These are phyloP conservation scores for Gastracanthus pulcherrimus DNA, from an alignment of 2,888 invertebrate genomes.

Conservation along the genomic window DNA sequence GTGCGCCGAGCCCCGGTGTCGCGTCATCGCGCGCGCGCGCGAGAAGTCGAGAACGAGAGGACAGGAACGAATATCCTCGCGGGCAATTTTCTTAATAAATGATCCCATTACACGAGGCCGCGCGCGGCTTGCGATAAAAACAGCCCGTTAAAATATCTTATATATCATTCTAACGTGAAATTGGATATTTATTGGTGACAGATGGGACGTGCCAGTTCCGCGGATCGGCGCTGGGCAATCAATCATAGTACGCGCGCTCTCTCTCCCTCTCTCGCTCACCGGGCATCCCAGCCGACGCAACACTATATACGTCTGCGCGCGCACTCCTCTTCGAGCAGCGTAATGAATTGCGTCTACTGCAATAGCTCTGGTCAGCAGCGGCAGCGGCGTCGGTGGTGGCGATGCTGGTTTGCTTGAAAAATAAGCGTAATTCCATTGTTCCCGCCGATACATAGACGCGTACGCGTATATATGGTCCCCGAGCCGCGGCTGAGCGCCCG, in stretches of 20 bases:
- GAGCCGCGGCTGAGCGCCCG: neutral
- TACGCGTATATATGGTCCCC: neutral
- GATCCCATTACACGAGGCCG: slow-evolving; percentile 73
- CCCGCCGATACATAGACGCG: neutral
- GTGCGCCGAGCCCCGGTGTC: neutral
- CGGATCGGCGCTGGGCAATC: slow-evolving; percentile 73
- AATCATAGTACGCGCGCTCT: slow-evolving; percentile 69
- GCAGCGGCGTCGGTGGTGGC: slow-evolving; percentile 9
- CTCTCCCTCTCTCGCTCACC: slow-evolving; percentile 15
- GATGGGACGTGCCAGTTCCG: slow-evolving; percentile 74
- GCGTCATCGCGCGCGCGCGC: neutral
- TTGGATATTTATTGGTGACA: slow-evolving; percentile 78
- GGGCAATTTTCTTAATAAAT: slow-evolving; percentile 76
- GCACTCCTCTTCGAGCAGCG: slow-evolving; percentile 63
- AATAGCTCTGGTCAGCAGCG: slow-evolving; percentile 66
- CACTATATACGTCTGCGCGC: slow-evolving; percentile 62
- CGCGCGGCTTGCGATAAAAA: slow-evolving; percentile 67
- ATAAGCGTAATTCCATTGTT: slow-evolving; percentile 62
- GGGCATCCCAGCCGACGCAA: slow-evolving; percentile 50
- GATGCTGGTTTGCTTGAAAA: slow-evolving; percentile 64
- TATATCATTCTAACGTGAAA: slow-evolving; percentile 76
- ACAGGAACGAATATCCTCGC: slow-evolving; percentile 68
- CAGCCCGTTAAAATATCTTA: slow-evolving; percentile 74
- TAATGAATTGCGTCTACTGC: slow-evolving; percentile 71
- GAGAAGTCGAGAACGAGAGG: slow-evolving; percentile 41